phyloP scores from a whole-genome alignment of 2,888 invertebrate species.

The Ceraclea dissimilis region DNA sequence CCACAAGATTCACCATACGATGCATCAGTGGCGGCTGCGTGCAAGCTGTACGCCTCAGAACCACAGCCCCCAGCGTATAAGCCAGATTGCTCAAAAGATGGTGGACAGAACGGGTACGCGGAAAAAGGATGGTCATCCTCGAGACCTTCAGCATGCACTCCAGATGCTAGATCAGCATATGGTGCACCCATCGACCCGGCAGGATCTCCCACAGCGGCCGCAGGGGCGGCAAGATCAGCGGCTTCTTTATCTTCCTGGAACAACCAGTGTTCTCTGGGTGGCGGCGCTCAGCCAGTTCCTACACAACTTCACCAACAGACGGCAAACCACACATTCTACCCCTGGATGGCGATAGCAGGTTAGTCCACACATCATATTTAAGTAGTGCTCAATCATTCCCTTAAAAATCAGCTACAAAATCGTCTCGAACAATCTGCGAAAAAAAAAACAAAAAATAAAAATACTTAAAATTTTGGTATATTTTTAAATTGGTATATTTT shows the following conservation, averaged over 20 bases:
- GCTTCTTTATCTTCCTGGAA: slow-evolving; percentile 58
- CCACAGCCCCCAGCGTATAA: slow-evolving; percentile 53
- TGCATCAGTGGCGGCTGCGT: slow-evolving; percentile 76
- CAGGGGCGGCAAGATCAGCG: slow-evolving; percentile 51
- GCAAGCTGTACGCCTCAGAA: slow-evolving; percentile 70
- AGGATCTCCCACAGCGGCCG: slow-evolving; percentile 62
- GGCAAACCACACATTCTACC: slow-evolving; percentile 91
- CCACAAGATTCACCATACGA: slow-evolving; percentile 90
- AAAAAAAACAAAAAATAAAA: too few relatives aligned
- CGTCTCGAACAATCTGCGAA: too few relatives aligned
- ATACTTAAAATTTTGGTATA: too few relatives aligned
- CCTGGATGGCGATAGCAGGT: slow-evolving; percentile 99
- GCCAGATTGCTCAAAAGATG: slow-evolving; percentile 70
- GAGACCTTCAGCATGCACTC: slow-evolving; percentile 83
- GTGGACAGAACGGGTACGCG: slow-evolving; percentile 58
- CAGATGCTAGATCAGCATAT: slow-evolving; percentile 77
- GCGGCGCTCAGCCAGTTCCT: slow-evolving; percentile 69
- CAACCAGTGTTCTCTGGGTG: slow-evolving; percentile 81
- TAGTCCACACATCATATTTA: too few relatives aligned
- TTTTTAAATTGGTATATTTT: too few relatives aligned
- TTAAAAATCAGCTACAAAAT: too few relatives aligned
- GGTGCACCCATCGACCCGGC: slow-evolving; percentile 59
- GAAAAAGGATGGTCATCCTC: slow-evolving; percentile 59
- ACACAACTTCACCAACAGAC: slow-evolving; percentile 85
- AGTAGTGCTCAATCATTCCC: too few relatives aligned